Evolutionary conservation across 1,140 invertebrate species (phyloP).

Genomic region (Conus ventricosus): DNA sequence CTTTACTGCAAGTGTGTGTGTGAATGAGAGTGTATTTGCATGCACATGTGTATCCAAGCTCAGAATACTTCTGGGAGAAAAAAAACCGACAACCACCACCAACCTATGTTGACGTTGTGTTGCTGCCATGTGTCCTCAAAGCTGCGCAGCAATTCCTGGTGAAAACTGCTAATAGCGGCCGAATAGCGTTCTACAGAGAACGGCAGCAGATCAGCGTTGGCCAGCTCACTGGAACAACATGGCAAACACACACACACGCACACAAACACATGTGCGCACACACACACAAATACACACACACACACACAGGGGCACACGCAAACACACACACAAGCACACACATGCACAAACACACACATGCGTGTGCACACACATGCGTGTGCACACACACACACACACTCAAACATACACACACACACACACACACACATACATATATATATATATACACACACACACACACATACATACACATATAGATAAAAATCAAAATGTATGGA

Average conservation of each 20-base stretch:
- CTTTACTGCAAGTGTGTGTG: no score
- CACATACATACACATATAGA: no score
- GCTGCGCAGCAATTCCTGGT: neutral
- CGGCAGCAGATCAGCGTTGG: slow-evolving; percentile 36
- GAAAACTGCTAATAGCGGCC: slow-evolving; percentile 27
- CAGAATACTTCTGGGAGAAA: neutral
- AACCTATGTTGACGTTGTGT: slow-evolving; percentile 39
- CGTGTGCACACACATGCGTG: no score
- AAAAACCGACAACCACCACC: neutral
- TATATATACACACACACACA: no score
- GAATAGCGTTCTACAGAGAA: slow-evolving; percentile 34
- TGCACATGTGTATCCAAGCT: neutral
- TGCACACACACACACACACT: no score
- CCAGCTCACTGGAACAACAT: slow-evolving; percentile 35
- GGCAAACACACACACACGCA: neutral
- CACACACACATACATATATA: no score
- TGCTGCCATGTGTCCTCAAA: slow-evolving; percentile 29
- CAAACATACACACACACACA: no score
- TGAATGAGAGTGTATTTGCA: neutral
- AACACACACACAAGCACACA: neutral
- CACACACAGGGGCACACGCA: slow-evolving; percentile 16
- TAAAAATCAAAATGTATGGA: no score
- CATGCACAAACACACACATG: no score
- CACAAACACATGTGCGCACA: neutral
- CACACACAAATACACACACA: neutral